Conservation (phyloP, 1,140 invertebrate genomes). For the Myzus persicae region DNA sequence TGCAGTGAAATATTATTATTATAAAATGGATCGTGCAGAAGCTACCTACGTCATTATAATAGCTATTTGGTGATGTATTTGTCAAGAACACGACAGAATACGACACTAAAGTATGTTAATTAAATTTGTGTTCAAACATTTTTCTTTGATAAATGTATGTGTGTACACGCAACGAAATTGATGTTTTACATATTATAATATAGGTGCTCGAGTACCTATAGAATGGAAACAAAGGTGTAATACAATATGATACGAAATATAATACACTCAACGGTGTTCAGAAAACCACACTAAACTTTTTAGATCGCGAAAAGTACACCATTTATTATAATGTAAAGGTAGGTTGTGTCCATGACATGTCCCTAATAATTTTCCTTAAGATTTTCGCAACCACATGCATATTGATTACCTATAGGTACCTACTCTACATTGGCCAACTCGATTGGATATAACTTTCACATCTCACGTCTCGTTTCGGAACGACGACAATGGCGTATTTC, state of each 20-base stretch:
- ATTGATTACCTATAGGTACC: too few species aligned
- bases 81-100: neutral
- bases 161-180: neutral
- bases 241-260: neutral
- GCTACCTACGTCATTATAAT: neutral
- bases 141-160: neutral
- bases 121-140: neutral
- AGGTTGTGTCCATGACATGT: neutral
- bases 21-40: neutral
- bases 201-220: neutral
- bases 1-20: neutral
- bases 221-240: neutral
- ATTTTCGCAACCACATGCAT: neutral
- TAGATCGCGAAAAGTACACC: too few species aligned
- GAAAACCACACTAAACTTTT: neutral
- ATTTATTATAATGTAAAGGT: neutral
- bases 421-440: neutral
- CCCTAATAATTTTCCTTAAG: neutral
- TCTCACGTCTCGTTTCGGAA: neutral
- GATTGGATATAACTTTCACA: neutral
- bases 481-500: neutral
- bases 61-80: neutral
- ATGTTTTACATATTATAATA: neutral
- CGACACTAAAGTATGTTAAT: neutral
- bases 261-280: neutral